These are phyloP conservation scores for Salvelinus sp. DNA, from an alignment of 2,113 vertebrate species.

Conservation along the genomic window DNA sequence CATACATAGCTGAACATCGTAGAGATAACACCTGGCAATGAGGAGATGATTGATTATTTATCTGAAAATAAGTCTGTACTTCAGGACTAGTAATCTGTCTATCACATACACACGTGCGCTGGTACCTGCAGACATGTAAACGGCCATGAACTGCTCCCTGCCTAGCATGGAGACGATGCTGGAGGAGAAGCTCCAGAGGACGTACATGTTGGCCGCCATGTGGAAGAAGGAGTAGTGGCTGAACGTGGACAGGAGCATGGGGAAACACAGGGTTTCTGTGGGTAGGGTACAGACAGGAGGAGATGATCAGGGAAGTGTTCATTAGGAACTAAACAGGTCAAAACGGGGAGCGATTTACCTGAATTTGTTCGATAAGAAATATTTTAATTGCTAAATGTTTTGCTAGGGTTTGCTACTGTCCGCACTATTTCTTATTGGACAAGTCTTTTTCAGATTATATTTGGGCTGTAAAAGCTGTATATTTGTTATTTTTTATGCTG, in stretches of 20 bases:
- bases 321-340: no score
- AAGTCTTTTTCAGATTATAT: no score
- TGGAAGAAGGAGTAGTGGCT: constrained; percentile 94
- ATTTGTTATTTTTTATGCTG: no score
- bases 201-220: constrained; percentile 97
- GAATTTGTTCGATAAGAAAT: no score
- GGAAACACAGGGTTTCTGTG: constrained; percentile 81
- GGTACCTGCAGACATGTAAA: constrained; percentile 94
- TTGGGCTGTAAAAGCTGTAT: no score
- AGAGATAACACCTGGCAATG: constrained; percentile 84
- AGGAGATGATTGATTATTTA: neutral
- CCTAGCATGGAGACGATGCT: constrained; percentile 90
- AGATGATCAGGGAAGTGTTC: neutral
- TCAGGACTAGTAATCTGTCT: neutral
- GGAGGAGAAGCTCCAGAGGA: constrained; percentile 94
- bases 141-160: constrained; percentile 90
- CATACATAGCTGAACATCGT: constrained; percentile 84
- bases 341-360: no score
- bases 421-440: no score
- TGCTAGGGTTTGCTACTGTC: no score
- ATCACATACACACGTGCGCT: neutral
- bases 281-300: constrained; percentile 30
- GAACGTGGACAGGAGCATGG: constrained; percentile 93
- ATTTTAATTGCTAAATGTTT: no score
- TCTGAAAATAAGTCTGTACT: constrained; percentile 6